These are phyloP conservation scores for Cheilosia scutellata DNA, from an alignment of 2,888 invertebrate genomes.

Conservation along the genomic window DNA sequence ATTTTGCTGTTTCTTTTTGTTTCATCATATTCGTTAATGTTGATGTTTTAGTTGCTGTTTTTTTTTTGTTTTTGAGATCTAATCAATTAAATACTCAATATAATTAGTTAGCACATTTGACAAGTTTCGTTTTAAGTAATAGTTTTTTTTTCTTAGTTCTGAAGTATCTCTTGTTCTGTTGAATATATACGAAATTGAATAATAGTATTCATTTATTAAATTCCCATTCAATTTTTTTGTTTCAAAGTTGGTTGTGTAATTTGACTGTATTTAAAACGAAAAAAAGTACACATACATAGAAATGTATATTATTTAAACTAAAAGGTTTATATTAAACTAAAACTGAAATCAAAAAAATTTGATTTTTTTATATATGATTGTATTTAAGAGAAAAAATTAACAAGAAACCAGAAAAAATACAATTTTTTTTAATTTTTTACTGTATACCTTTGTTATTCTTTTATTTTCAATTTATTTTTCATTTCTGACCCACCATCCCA, in stretches of 20 bases:
- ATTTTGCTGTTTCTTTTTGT: conserved; percentile 26
- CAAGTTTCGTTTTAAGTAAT: conserved; percentile 34
- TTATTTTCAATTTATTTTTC: conserved; percentile 8
- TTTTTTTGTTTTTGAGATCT: conserved; percentile 13
- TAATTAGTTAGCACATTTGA: conserved; percentile 51
- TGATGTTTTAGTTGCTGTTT: conserved; percentile 16
- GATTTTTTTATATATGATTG: conserved; percentile 3
- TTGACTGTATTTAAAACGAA: conserved; percentile 30
- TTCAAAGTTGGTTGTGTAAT: conserved; percentile 45
- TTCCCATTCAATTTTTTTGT: conserved; percentile 44
- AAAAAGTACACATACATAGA: not conserved
- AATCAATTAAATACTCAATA: conserved; percentile 65
- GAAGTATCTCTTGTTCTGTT: conserved; percentile 24
- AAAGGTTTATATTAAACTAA: conserved; percentile 10
- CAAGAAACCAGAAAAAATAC: conserved; percentile 42
- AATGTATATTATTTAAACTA: not conserved
- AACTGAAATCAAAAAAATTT: conserved; percentile 5
- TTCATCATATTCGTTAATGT: conserved; percentile 40
- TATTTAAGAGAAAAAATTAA: conserved; percentile 33
- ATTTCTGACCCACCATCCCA: conserved; percentile 34
- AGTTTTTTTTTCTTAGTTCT: conserved; percentile 28
- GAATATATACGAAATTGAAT: conserved; percentile 52
- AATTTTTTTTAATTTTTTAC: conserved; percentile 1
- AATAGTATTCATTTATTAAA: conserved; percentile 41
- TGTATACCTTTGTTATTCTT: conserved; percentile 12